phyloP scores from a whole-genome alignment of 2,797 vertebrate species.

The Brotula barbata region DNA sequence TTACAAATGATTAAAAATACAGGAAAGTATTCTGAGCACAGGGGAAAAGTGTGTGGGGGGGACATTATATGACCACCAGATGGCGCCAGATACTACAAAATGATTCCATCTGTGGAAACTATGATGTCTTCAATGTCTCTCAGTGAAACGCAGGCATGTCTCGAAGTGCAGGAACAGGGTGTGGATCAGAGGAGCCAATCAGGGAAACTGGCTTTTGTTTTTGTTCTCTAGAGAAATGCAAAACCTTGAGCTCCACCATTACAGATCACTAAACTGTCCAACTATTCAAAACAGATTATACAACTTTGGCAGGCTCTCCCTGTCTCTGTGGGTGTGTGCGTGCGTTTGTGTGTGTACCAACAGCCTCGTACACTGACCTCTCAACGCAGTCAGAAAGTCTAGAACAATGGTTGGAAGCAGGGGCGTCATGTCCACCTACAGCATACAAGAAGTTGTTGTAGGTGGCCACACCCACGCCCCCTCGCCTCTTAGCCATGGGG shows the following conservation, averaged over 20 bases:
- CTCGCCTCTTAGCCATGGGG: slow-evolving; percentile 93
- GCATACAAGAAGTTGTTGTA: slow-evolving; percentile 95
- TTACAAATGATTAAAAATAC: no score
- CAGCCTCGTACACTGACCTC: slow-evolving; percentile 76
- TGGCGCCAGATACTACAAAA: slow-evolving; percentile 65
- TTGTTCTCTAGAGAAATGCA: slow-evolving; percentile 28
- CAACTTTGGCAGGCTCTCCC: slow-evolving; percentile 10
- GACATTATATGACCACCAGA: slow-evolving; percentile 64
- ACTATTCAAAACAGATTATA: background rate
- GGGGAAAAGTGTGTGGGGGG: no score
- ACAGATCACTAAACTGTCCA: slow-evolving; percentile 4
- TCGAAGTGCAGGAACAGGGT: slow-evolving; percentile 47
- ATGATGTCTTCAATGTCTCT: slow-evolving; percentile 7
- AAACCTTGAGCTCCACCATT: slow-evolving; percentile 3
- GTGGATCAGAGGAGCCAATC: slow-evolving; percentile 1
- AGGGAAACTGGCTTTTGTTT: slow-evolving; percentile 7
- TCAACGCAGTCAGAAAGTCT: slow-evolving; percentile 94
- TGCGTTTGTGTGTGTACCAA: slow-evolving; percentile 16
- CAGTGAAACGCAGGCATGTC: slow-evolving; percentile 13
- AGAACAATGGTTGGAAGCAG: slow-evolving; percentile 94
- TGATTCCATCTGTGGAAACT: slow-evolving; percentile 22
- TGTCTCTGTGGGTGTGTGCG: no score
- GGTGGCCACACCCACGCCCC: slow-evolving; percentile 91
- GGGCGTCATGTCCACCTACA: slow-evolving; percentile 95
- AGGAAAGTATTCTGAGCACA: no score